phyloP scores from a whole-genome alignment of 1,140 invertebrate genomes.

The Rhagoletis zephyria region DNA sequence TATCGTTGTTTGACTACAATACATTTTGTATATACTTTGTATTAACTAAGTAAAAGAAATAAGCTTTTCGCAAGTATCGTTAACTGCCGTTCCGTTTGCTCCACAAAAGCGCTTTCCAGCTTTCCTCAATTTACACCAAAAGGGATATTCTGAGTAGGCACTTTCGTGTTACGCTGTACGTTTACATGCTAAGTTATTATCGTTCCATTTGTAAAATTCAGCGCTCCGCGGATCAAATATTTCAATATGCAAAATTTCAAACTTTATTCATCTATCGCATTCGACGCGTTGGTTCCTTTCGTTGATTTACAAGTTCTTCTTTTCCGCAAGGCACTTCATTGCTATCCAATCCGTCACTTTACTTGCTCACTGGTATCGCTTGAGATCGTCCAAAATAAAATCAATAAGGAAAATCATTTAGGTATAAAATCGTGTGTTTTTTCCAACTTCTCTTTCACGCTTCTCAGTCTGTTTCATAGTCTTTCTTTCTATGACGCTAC shows the following conservation, averaged over 20 bases:
- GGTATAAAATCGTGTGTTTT: background rate
- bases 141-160: background rate
- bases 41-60: background rate
- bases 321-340: background rate
- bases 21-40: background rate
- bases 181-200: background rate
- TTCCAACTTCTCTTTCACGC: background rate
- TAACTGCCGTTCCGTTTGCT: background rate
- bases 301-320: background rate
- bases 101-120: background rate
- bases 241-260: background rate
- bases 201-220: background rate
- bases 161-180: background rate
- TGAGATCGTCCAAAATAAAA: constrained; percentile 53
- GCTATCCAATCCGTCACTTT: background rate
- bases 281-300: too few relatives aligned
- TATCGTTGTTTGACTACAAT: constrained; percentile 4
- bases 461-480: constrained; percentile 39
- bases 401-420: constrained; percentile 28
- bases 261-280: background rate
- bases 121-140: background rate
- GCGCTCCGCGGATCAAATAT: background rate
- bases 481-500: background rate
- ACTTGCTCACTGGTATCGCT: constrained; percentile 37
- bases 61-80: background rate